Evolutionary conservation across 2,888 invertebrate species (phyloP).

Genomic region (Corbicula japonica): DNA sequence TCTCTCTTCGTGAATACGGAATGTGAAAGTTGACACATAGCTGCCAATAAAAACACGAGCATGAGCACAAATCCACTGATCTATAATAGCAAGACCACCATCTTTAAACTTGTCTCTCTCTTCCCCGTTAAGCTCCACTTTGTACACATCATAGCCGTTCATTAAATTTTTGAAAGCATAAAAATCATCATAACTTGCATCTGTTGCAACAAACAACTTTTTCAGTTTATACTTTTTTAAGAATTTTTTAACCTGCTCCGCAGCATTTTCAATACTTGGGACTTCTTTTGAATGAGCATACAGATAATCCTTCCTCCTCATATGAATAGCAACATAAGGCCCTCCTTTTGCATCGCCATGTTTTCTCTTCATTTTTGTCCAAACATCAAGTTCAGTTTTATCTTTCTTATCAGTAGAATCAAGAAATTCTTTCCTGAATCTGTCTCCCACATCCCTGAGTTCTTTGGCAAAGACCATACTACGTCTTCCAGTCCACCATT

Average conservation of each 20-base stretch:
- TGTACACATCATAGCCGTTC: constrained; percentile 72
- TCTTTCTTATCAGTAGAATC: constrained; percentile 90
- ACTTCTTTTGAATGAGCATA: constrained; percentile 91
- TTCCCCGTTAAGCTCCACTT: constrained; percentile 78
- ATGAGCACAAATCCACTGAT: constrained; percentile 97
- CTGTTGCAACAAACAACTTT: constrained; percentile 94
- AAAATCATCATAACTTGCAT: constrained; percentile 89
- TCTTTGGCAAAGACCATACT: constrained; percentile 95
- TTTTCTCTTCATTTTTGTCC: constrained; percentile 87
- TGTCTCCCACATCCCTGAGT: constrained; percentile 90
- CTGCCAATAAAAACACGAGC: constrained; percentile 96
- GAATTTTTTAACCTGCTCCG: constrained; percentile 91
- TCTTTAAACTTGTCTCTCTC: constrained; percentile 89
- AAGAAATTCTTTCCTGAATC: constrained; percentile 90
- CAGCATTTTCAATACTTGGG: constrained; percentile 93
- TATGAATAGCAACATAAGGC: constrained; percentile 94
- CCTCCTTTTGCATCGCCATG: constrained; percentile 87
- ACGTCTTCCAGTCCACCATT: constrained; percentile 87
- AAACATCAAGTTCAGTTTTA: constrained; percentile 89
- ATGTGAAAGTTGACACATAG: constrained; percentile 97
- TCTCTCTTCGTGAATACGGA: constrained; percentile 98
- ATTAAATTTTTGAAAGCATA: constrained; percentile 87
- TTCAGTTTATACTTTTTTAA: constrained; percentile 88
- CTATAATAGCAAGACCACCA: constrained; percentile 96
- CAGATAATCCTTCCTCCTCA: constrained; percentile 95